These are phyloP conservation scores for Genyomyrus donnyi DNA, from an alignment of 2,113 vertebrate species.

Conservation along the genomic window DNA sequence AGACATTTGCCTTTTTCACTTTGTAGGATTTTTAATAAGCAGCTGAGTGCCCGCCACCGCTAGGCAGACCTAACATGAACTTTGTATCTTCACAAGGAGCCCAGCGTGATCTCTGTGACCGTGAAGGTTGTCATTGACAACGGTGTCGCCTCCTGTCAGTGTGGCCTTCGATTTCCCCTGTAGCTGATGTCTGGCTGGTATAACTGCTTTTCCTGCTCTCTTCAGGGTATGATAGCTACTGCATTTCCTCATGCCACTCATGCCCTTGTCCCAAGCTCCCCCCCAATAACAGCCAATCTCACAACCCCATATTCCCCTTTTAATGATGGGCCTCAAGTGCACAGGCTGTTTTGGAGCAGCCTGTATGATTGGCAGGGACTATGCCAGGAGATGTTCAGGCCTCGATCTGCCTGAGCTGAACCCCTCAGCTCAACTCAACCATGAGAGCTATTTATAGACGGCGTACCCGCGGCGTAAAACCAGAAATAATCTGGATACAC, in stretches of 20 bases:
- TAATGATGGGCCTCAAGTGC: neutral
- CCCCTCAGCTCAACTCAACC: neutral
- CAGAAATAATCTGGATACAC: slow-evolving; percentile 15
- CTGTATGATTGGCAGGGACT: slow-evolving; percentile 9
- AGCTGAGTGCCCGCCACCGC: neutral
- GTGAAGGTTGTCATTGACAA: neutral
- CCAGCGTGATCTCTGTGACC: neutral
- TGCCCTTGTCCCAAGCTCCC: neutral
- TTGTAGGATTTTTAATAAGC: neutral
- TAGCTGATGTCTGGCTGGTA: neutral
- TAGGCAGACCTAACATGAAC: neutral
- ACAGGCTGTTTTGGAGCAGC: neutral
- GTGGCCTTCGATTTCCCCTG: neutral
- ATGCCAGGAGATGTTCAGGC: neutral
- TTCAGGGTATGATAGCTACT: neutral
- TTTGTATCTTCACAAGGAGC: neutral
- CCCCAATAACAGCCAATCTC: neutral
- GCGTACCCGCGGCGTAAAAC: neutral
- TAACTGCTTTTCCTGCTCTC: neutral
- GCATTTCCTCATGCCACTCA: neutral
- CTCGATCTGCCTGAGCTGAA: slow-evolving; percentile 5
- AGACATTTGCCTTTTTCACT: neutral
- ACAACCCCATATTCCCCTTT: neutral
- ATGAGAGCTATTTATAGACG: slow-evolving; percentile 22
- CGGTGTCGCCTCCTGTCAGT: neutral